Evolutionary conservation across 2,888 invertebrate genomes (phyloP).

Genomic region (Clistopyga incitator): DNA sequence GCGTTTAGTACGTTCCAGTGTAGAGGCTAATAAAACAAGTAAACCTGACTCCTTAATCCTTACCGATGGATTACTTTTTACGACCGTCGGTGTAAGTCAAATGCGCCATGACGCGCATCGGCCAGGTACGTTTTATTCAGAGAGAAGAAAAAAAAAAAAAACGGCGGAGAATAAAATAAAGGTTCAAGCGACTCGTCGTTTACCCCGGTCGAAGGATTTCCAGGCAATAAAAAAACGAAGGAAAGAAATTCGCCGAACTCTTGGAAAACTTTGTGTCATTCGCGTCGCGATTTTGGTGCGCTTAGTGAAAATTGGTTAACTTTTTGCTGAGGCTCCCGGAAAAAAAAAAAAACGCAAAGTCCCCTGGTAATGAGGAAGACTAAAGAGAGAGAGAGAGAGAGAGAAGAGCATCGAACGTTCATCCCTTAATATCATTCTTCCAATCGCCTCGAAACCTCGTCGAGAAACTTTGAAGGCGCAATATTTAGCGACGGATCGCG

Average conservation of each 20-base stretch:
- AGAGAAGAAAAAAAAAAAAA: conserved; percentile 34
- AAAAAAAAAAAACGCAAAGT: conserved; percentile 17
- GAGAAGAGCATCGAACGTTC: conserved; percentile 15
- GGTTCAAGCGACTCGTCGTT: conserved; percentile 57
- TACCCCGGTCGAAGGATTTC: conserved; percentile 36
- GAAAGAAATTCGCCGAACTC: conserved; percentile 25
- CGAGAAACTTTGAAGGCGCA: neutral
- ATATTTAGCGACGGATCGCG: conserved; percentile 23
- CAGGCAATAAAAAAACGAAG: conserved; percentile 47
- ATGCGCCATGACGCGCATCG: conserved; percentile 53
- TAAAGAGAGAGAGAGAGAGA: too few species aligned
- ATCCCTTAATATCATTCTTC: conserved; percentile 6
- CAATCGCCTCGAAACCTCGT: neutral
- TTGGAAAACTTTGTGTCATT: conserved; percentile 42
- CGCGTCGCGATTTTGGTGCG: conserved; percentile 39
- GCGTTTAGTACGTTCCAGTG: conserved; percentile 59
- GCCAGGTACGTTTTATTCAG: conserved; percentile 63
- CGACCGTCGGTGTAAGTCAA: conserved; percentile 59
- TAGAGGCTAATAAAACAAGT: conserved; percentile 66
- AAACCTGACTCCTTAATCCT: conserved; percentile 68
- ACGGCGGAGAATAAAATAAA: conserved; percentile 29
- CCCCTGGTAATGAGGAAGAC: conserved; percentile 16
- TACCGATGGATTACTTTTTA: conserved; percentile 69
- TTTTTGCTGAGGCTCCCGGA: conserved; percentile 32
- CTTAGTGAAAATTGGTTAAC: conserved; percentile 52